Conservation (phyloP, 1,140 invertebrate species). For the Zaprionus ghesquierei region DNA sequence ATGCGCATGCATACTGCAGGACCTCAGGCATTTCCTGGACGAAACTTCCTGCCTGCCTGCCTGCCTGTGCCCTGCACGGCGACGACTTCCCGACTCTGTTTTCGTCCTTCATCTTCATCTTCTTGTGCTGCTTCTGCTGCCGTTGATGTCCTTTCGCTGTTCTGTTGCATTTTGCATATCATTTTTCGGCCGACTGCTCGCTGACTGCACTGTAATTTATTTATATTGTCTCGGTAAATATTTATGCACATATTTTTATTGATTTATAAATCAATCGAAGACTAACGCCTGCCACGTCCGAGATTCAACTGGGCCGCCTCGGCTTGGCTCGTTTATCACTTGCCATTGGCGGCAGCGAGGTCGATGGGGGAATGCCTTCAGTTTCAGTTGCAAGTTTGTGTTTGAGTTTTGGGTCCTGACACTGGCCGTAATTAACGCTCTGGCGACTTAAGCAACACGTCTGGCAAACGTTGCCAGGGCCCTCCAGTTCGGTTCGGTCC, state of each 20-base stretch:
- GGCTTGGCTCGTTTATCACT: slow-evolving; percentile 26
- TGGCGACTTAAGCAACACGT: slow-evolving; percentile 24
- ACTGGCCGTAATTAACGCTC: slow-evolving; percentile 57
- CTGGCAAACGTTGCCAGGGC: slow-evolving; percentile 11
- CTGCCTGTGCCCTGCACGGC: neutral
- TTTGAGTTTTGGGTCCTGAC: neutral
- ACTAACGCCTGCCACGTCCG: neutral
- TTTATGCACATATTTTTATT: slow-evolving; percentile 70
- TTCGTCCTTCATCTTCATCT: neutral
- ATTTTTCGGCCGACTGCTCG: slow-evolving; percentile 53
- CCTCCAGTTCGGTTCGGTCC: neutral
- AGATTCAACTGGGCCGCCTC: slow-evolving; percentile 2
- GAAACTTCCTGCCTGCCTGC: neutral
- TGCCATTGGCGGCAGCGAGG: neutral
- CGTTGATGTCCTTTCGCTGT: slow-evolving; percentile 13
- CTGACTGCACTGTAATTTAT: slow-evolving; percentile 65
- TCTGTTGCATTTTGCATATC: slow-evolving; percentile 63
- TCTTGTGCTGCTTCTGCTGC: neutral
- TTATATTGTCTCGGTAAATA: slow-evolving; percentile 73
- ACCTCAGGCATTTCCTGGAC: slow-evolving; percentile 13
- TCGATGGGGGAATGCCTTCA: neutral
- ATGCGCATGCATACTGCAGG: slow-evolving; percentile 5
- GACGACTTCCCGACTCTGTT: neutral
- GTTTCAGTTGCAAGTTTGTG: neutral
- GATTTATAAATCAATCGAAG: slow-evolving; percentile 72